Conservation (phyloP, 2,113 vertebrate genomes). For the Paedocypris sp. region DNA sequence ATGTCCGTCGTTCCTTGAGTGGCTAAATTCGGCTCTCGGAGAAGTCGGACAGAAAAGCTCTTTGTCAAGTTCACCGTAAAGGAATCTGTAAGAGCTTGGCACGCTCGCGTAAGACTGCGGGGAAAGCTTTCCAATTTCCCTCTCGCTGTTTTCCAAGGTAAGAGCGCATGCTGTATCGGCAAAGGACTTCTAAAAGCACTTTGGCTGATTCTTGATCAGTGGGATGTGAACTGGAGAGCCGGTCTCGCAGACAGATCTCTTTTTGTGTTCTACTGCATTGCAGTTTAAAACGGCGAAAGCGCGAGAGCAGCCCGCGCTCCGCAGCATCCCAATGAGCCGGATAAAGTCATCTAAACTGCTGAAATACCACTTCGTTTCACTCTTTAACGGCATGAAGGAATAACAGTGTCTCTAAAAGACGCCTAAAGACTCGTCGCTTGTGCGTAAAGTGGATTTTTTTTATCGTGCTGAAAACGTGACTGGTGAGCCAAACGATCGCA, state of each 20-base stretch:
- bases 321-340: constrained; percentile 50
- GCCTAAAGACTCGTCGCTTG: neutral
- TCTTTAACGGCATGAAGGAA: neutral
- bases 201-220: neutral
- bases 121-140: constrained; percentile 3
- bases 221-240: constrained; percentile 22
- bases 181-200: constrained; percentile 11
- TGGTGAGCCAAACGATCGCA: constrained; percentile 20
- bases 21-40: constrained; percentile 3
- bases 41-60: constrained; percentile 19
- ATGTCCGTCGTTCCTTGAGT: neutral
- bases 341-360: constrained; percentile 47
- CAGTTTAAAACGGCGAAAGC: constrained; percentile 60
- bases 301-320: constrained; percentile 49
- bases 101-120: constrained; percentile 20
- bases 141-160: constrained; percentile 24
- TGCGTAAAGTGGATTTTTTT: constrained; percentile 16
- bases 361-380: constrained; percentile 25
- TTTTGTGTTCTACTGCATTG: constrained; percentile 63
- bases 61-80: constrained; percentile 24
- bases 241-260: constrained; percentile 40
- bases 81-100: constrained; percentile 26
- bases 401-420: neutral
- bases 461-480: constrained; percentile 27
- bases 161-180: neutral